phyloP scores from a whole-genome alignment of 2,888 invertebrate genomes.

The Tinea pellionella region DNA sequence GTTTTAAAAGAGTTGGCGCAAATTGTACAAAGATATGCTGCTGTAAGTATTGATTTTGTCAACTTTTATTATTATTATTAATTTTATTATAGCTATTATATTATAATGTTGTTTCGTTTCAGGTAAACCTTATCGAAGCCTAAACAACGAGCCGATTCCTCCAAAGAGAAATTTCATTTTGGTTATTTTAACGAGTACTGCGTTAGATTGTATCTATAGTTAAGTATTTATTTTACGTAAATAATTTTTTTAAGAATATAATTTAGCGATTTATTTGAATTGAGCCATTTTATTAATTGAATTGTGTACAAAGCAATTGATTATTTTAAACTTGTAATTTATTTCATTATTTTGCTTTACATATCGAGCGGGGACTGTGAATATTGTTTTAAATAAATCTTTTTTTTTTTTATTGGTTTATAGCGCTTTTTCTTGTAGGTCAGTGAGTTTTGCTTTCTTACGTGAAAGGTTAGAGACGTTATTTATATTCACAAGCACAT shows the following conservation, averaged over 20 bases:
- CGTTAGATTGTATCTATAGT: neutral
- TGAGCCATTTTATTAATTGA: neutral
- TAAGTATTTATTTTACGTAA: neutral
- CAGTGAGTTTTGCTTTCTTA: no score
- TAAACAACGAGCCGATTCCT: neutral
- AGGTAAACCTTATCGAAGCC: neutral
- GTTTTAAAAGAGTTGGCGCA: conserved; percentile 79
- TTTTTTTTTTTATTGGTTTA: no score
- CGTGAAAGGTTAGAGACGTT: no score
- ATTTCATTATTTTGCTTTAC: no score
- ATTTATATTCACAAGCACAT: no score
- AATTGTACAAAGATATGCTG: conserved; percentile 71
- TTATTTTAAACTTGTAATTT: neutral
- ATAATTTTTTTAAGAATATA: neutral
- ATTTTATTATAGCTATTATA: neutral
- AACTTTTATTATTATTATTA: neutral
- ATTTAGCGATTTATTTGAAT: neutral
- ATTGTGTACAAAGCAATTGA: neutral
- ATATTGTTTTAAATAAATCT: no score
- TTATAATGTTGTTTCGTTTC: neutral
- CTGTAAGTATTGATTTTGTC: neutral
- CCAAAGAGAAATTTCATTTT: neutral
- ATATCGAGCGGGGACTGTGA: no score
- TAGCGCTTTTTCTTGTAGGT: no score
- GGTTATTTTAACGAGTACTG: no score